A percentile compares a stretch with the other conserved stretches of the same genome.
These are phyloP conservation scores for Mystacornis crossleyi DNA, from an alignment of 2,113 vertebrate species.

Conservation along the genomic window DNA sequence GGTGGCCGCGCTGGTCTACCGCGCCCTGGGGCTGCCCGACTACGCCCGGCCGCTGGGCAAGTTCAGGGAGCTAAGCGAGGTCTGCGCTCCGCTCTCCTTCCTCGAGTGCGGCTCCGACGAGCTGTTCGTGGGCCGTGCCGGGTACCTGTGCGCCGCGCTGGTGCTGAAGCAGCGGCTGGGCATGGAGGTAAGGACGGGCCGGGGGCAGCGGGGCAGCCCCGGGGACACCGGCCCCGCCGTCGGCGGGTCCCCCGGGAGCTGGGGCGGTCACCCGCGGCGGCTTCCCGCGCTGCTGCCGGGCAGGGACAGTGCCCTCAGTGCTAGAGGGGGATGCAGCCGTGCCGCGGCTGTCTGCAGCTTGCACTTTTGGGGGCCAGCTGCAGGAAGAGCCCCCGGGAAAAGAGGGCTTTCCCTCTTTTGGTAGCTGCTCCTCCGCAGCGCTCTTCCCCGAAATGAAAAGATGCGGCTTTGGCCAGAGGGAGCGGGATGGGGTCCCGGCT, in stretches of 20 bases:
- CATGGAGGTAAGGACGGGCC: slow-evolving; percentile 80
- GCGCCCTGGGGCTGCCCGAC: slow-evolving; percentile 80
- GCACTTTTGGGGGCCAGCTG: rapidly evolving
- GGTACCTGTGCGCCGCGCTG: slow-evolving; percentile 87
- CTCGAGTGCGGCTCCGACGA: slow-evolving; percentile 90
- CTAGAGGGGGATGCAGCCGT: rapidly evolving
- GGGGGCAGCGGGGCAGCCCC: background rate
- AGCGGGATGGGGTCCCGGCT: background rate
- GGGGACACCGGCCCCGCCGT: background rate
- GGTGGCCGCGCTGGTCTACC: slow-evolving; percentile 84
- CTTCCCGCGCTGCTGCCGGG: background rate
- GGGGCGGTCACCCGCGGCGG: background rate
- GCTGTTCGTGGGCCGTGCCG: slow-evolving; percentile 88
- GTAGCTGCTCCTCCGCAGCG: background rate
- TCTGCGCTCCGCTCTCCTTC: slow-evolving; percentile 83
- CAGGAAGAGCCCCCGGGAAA: background rate
- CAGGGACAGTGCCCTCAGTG: background rate
- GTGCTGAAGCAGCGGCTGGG: slow-evolving; percentile 88
- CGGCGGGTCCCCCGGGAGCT: background rate
- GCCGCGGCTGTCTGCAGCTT: background rate
- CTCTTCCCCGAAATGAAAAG: too few species aligned
- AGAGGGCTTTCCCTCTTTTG: too few species aligned
- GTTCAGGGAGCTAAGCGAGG: slow-evolving; percentile 83
- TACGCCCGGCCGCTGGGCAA: slow-evolving; percentile 82
- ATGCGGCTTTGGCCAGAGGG: background rate